Percentiles rank a stretch among this genome's conserved stretches.
These are phyloP conservation scores for Clistopyga incitator DNA, from an alignment of 2,888 invertebrate genomes.

Conservation along the genomic window DNA sequence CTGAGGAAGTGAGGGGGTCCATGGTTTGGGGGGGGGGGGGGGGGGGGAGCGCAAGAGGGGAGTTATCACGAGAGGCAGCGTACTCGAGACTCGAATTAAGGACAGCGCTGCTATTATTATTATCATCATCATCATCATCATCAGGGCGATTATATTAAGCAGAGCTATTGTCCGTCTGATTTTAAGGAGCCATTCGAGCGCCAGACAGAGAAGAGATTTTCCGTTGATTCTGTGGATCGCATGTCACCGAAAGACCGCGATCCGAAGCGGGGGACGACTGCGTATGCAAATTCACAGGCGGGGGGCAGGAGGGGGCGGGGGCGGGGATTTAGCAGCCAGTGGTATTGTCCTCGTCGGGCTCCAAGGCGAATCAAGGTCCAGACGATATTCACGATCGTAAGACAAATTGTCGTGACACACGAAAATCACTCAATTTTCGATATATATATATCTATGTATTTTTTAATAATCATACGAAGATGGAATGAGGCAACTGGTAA, in stretches of 20 bases:
- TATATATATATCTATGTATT: neutral
- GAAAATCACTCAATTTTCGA: neutral
- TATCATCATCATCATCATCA: constrained; percentile 22
- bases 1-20: no score
- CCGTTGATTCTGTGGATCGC: constrained; percentile 12
- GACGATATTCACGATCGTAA: constrained; percentile 16
- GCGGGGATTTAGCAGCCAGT: neutral
- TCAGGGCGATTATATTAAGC: constrained; percentile 26
- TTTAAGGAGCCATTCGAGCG: constrained; percentile 27
- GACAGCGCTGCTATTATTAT: constrained; percentile 51
- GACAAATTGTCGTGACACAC: neutral
- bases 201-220: constrained; percentile 9
- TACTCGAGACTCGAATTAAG: constrained; percentile 63
- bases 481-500: neutral
- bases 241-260: neutral
- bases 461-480: neutral
- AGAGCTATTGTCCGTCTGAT: constrained; percentile 30
- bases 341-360: constrained; percentile 16
- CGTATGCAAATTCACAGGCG: constrained; percentile 11
- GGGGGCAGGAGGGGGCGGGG: neutral
- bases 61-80: constrained; percentile 61
- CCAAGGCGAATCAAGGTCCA: constrained; percentile 17
- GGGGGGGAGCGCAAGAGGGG: constrained; percentile 23
- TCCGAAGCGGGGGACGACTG: neutral
- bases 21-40: constrained; percentile 22